Percentiles rank a stretch among this genome's conserved stretches.
These are phyloP conservation scores for Clarias gariepinus DNA, from an alignment of 2,113 vertebrate genomes.

Conservation along the genomic window DNA sequence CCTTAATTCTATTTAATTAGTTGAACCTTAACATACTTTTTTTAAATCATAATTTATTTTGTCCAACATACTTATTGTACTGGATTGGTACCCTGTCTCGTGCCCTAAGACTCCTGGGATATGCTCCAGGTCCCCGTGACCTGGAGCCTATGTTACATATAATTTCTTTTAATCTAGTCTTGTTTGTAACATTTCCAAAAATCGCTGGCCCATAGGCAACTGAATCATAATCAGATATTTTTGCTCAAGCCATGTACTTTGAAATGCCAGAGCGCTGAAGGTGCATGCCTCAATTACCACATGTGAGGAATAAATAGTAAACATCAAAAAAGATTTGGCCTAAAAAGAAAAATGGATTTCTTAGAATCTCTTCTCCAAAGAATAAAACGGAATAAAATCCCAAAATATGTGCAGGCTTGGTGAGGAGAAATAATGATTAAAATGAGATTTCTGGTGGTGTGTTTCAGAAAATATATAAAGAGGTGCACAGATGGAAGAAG, in stretches of 20 bases:
- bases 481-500: not conserved
- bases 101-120: no score
- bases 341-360: not conserved
- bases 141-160: no score
- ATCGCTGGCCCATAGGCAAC: slow-evolving; percentile 57
- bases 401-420: slow-evolving; percentile 14
- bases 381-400: slow-evolving; percentile 16
- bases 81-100: no score
- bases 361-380: slow-evolving; percentile 19
- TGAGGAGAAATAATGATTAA: not conserved
- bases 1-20: no score
- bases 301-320: slow-evolving; percentile 48
- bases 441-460: not conserved
- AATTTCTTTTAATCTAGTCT: slow-evolving; percentile 17
- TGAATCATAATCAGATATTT: slow-evolving; percentile 64
- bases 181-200: slow-evolving; percentile 55
- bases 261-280: slow-evolving; percentile 52
- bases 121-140: no score
- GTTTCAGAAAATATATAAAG: not conserved
- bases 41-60: no score
- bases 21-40: no score
- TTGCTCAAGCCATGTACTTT: slow-evolving; percentile 53
- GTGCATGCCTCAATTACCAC: slow-evolving; percentile 62
- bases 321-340: slow-evolving; percentile 23
- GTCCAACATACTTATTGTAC: no score